Conservation (phyloP, 2,113 vertebrate species). For the Xenus cinereus region DNA sequence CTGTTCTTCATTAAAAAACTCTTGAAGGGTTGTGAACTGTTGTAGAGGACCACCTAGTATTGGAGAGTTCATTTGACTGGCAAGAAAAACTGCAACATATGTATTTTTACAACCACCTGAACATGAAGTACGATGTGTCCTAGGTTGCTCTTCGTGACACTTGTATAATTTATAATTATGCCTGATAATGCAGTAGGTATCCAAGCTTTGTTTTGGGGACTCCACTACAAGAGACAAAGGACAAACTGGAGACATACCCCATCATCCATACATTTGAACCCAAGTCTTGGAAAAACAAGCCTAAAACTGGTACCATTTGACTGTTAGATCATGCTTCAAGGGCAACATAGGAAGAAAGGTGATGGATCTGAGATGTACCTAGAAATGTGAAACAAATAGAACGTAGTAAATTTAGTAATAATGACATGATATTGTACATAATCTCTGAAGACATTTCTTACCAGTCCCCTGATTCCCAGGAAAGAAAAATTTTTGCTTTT, state of each 20-base stretch:
- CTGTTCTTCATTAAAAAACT: not conserved
- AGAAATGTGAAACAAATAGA: not conserved
- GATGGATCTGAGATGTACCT: not conserved
- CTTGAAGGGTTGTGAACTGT: not conserved
- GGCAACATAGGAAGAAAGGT: not conserved
- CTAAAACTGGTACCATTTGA: not conserved
- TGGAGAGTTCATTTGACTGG: not conserved
- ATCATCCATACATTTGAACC: not conserved
- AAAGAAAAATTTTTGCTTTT: not conserved
- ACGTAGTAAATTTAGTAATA: not conserved
- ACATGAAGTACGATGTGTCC: fast-evolving
- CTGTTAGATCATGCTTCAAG: not conserved
- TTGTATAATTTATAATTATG: not conserved
- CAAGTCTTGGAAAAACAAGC: not conserved
- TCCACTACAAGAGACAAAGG: not conserved
- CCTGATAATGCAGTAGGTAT: too few relatives aligned
- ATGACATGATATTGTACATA: not conserved
- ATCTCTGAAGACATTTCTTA: not conserved
- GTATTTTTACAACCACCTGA: not conserved
- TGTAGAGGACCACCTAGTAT: not conserved
- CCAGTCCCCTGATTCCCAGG: not conserved
- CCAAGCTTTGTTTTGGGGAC: not conserved
- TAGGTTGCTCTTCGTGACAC: not conserved
- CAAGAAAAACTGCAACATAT: not conserved
- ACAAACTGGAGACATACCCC: not conserved